These are phyloP conservation scores for human (Homo sapiens) DNA, from an alignment of 2,113 vertebrate genomes.

Conservation along the genomic window DNA sequence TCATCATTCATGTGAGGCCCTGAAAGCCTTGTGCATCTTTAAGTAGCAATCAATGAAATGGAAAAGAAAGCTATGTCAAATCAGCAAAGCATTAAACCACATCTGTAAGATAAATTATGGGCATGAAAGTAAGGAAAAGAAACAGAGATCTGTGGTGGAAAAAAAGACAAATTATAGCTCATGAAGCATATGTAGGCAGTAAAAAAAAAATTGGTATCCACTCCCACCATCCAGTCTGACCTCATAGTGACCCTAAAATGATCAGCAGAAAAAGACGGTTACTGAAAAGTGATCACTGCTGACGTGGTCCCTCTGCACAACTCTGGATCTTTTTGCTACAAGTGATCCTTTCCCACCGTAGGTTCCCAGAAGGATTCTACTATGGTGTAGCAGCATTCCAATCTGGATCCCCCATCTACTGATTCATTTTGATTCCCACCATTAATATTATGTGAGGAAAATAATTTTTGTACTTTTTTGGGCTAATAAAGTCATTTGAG, in stretches of 20 bases:
- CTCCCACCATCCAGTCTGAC: background rate
- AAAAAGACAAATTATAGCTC: background rate
- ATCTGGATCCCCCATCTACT: background rate
- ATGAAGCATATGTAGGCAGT: background rate
- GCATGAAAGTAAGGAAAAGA: background rate
- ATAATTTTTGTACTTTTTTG: constrained; percentile 16
- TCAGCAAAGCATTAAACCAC: background rate
- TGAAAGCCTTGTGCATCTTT: background rate
- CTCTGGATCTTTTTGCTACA: background rate
- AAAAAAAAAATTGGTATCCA: background rate
- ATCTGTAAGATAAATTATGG: constrained; percentile 1
- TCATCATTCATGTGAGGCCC: background rate
- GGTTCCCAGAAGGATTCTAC: background rate
- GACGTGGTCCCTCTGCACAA: background rate
- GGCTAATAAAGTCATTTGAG: background rate
- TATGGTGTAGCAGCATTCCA: background rate
- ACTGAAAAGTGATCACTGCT: background rate
- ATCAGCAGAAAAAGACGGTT: background rate
- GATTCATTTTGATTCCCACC: background rate
- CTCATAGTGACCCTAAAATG: background rate
- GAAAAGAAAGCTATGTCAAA: constrained; percentile 41
- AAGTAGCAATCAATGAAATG: constrained; percentile 30
- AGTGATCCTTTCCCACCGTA: background rate
- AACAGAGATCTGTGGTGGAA: background rate
- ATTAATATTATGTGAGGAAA: background rate